A percentile compares a stretch with the other conserved stretches of the same genome.
These are phyloP conservation scores for Peribatodes rhomboidaria DNA, from an alignment of 2,888 invertebrate genomes.

Conservation along the genomic window DNA sequence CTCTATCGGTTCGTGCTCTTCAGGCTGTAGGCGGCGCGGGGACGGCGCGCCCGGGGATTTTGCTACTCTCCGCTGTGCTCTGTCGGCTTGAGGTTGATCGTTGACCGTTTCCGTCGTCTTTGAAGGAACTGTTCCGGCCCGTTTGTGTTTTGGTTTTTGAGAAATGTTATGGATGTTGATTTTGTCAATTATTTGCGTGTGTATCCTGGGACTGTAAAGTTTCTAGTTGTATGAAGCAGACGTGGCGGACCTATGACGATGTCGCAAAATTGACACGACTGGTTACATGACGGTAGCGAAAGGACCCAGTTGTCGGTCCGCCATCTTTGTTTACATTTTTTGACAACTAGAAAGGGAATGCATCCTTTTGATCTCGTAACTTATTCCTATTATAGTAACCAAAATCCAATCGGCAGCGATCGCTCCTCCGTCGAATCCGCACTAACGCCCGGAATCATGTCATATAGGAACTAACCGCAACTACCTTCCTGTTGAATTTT, in stretches of 20 bases:
- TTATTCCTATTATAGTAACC: slow-evolving; percentile 8
- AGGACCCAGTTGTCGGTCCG: neutral
- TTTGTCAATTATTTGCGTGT: neutral
- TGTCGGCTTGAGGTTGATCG: neutral
- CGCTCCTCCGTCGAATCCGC: neutral
- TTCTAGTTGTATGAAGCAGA: neutral
- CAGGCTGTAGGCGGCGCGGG: slow-evolving; percentile 64
- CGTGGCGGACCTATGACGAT: neutral
- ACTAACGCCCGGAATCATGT: slow-evolving; percentile 34
- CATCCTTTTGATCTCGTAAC: slow-evolving; percentile 27
- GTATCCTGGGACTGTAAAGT: neutral
- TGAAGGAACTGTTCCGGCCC: neutral
- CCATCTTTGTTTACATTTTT: neutral
- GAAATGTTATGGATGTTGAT: neutral
- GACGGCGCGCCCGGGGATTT: no score
- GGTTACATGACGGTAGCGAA: no score
- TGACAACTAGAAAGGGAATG: no score
- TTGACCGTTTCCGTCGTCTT: neutral
- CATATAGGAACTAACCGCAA: slow-evolving; percentile 23
- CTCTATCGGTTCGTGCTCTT: slow-evolving; percentile 79
- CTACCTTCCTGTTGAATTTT: slow-evolving; percentile 30
- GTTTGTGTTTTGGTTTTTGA: neutral
- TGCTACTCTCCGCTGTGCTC: no score
- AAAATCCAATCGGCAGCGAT: slow-evolving; percentile 4
- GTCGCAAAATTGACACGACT: neutral